Conservation (phyloP, 2,113 vertebrate species). For the Burhinus oedicnemus region DNA sequence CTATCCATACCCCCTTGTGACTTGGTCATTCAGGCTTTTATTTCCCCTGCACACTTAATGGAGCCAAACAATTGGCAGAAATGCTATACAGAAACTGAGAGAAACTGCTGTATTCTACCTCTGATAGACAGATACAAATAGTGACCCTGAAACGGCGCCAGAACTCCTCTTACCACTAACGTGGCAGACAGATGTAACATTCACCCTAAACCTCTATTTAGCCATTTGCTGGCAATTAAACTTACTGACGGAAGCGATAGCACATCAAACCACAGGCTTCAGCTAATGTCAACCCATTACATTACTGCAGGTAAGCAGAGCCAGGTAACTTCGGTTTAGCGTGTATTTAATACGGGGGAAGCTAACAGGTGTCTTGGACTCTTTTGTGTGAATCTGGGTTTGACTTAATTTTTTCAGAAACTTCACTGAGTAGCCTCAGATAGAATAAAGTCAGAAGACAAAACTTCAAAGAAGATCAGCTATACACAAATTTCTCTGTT, state of each 20-base stretch:
- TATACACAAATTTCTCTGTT: not conserved
- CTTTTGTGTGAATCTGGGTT: not conserved
- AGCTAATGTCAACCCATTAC: constrained; percentile 31
- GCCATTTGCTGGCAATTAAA: constrained; percentile 78
- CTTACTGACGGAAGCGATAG: constrained; percentile 56
- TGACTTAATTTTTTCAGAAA: not conserved
- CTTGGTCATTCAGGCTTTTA: constrained; percentile 85
- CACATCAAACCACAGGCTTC: constrained; percentile 43
- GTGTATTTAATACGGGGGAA: not conserved
- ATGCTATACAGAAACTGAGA: constrained; percentile 82
- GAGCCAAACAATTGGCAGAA: constrained; percentile 87
- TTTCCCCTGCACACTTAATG: constrained; percentile 84
- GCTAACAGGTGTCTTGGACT: not conserved
- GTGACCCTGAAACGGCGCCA: constrained; percentile 82
- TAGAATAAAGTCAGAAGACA: not conserved
- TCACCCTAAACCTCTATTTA: constrained; percentile 60
- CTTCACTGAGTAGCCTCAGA: not conserved
- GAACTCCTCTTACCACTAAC: constrained; percentile 66
- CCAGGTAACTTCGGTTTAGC: not conserved
- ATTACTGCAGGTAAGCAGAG: constrained; percentile 61
- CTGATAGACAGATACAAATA: constrained; percentile 79
- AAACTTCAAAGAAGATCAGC: not conserved
- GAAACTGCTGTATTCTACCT: constrained; percentile 76
- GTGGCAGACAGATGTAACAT: constrained; percentile 72
- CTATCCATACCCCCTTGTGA: constrained; percentile 84